Percentiles rank a stretch among this genome's conserved stretches.
phyloP scores from a whole-genome alignment of 2,113 vertebrate species.

The Ovibos moschatus region DNA sequence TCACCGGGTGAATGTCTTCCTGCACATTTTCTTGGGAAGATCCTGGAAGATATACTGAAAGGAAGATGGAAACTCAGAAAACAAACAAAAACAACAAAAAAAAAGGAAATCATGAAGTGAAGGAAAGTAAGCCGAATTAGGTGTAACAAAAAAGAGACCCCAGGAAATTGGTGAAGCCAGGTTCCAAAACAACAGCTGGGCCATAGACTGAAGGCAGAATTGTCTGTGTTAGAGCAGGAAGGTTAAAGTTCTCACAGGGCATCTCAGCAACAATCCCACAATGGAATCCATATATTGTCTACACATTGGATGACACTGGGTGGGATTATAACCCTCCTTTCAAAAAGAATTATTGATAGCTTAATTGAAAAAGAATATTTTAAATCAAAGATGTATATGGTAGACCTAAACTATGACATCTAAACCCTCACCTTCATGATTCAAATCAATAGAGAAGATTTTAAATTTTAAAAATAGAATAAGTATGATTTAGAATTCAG shows the following conservation, averaged over 20 bases:
- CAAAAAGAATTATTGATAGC: background rate
- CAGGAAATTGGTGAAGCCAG: background rate
- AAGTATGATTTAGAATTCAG: background rate
- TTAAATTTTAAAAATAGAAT: background rate
- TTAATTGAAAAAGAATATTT: background rate
- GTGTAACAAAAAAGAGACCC: background rate
- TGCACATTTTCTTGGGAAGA: background rate
- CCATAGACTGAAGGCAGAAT: background rate
- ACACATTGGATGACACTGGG: too few species aligned
- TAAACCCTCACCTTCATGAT: background rate
- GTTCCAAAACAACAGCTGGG: background rate
- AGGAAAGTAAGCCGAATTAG: background rate
- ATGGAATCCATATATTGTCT: background rate
- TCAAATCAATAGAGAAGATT: background rate
- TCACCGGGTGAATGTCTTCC: background rate
- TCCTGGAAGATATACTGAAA: background rate
- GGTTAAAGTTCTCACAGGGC: background rate
- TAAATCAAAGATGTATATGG: background rate
- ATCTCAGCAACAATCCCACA: background rate
- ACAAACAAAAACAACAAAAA: background rate
- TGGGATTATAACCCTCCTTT: background rate
- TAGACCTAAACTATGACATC: fast-evolving
- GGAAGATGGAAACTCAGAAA: background rate
- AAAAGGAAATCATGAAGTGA: background rate
- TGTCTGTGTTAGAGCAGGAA: fast-evolving